A percentile compares a stretch with the other conserved stretches of the same genome.
Conservation (phyloP, 2,888 invertebrate species). For the Calameuta idolon region DNA sequence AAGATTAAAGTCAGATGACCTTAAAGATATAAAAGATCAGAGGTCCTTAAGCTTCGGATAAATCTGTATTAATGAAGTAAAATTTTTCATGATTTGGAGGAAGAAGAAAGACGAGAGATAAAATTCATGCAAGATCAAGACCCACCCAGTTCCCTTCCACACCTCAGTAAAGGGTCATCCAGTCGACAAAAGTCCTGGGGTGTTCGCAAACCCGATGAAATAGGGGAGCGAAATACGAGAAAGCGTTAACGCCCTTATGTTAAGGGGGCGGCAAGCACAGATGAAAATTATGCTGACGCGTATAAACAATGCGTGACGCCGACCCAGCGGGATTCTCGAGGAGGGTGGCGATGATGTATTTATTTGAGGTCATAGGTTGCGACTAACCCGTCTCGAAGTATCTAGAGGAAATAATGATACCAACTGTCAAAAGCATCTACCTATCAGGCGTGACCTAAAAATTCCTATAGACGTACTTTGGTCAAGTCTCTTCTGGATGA, state of each 20-base stretch:
- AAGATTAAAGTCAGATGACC: too few species aligned
- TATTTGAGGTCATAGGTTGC: not conserved
- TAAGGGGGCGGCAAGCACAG: not conserved
- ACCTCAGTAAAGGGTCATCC: not conserved
- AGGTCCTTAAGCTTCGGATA: slow-evolving; percentile 24
- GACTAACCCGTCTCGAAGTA: not conserved
- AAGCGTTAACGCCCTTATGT: too few species aligned
- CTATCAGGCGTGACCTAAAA: too few species aligned
- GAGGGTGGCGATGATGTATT: not conserved
- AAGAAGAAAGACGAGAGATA: slow-evolving; percentile 11
- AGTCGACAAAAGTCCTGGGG: not conserved
- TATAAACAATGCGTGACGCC: slow-evolving; percentile 39
- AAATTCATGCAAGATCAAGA: slow-evolving; percentile 18
- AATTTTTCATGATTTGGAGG: slow-evolving; percentile 43
- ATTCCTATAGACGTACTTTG: too few species aligned
- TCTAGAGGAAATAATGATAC: too few species aligned
- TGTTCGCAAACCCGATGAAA: too few species aligned
- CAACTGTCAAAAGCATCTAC: too few species aligned
- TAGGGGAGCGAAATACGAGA: too few species aligned
- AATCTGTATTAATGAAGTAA: slow-evolving; percentile 53
- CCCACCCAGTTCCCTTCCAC: not conserved
- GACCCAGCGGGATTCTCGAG: not conserved
- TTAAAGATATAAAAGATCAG: too few species aligned
- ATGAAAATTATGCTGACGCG: slow-evolving; percentile 41
- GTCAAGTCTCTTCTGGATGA: too few species aligned